phyloP scores from a whole-genome alignment of 92 coral and sea anemone genomes.

The Umimayanthus kanabou region DNA sequence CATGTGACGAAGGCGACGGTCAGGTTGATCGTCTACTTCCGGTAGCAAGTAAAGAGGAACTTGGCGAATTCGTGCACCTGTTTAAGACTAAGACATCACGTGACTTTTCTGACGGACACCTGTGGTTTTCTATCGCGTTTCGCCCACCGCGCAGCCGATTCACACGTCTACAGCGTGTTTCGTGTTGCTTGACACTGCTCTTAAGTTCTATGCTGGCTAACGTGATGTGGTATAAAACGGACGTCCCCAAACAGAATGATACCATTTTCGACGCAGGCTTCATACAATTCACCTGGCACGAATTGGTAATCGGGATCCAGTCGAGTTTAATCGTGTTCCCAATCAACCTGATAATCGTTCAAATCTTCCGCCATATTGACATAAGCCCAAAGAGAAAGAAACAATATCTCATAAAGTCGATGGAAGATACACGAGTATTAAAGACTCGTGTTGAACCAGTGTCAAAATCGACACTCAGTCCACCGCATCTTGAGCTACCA shows the following conservation, averaged over 20 bases:
- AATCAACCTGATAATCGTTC: slow-evolving; percentile 84
- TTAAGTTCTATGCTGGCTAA: slow-evolving; percentile 90
- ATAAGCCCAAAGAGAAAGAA: slow-evolving; percentile 72
- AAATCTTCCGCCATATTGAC: slow-evolving; percentile 76
- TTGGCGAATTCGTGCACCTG: slow-evolving; percentile 85
- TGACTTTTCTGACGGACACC: slow-evolving; percentile 91
- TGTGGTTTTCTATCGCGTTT: slow-evolving; percentile 97
- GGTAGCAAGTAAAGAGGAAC: slow-evolving; percentile 92
- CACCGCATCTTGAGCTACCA: background rate
- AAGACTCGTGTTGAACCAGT: background rate
- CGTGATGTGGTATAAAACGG: slow-evolving; percentile 80
- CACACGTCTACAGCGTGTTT: slow-evolving; percentile 91
- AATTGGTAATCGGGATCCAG: slow-evolving; percentile 82
- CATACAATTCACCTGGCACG: slow-evolving; percentile 81
- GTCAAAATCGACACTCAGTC: slow-evolving; percentile 21
- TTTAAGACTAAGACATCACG: slow-evolving; percentile 83
- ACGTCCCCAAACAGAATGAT: slow-evolving; percentile 61
- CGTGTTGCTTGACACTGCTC: slow-evolving; percentile 88
- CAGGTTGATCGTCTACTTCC: slow-evolving; percentile 93
- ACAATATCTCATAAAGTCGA: slow-evolving; percentile 47
- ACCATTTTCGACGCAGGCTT: slow-evolving; percentile 80
- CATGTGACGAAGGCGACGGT: slow-evolving; percentile 99
- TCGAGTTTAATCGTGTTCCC: slow-evolving; percentile 94
- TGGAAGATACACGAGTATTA: background rate
- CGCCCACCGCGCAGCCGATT: slow-evolving; percentile 96